Evolutionary conservation across 2,797 vertebrate genomes (phyloP), one percentile per base, ranked within the genome.

Genomic region (Kryptopterus vitreolus): DNA sequence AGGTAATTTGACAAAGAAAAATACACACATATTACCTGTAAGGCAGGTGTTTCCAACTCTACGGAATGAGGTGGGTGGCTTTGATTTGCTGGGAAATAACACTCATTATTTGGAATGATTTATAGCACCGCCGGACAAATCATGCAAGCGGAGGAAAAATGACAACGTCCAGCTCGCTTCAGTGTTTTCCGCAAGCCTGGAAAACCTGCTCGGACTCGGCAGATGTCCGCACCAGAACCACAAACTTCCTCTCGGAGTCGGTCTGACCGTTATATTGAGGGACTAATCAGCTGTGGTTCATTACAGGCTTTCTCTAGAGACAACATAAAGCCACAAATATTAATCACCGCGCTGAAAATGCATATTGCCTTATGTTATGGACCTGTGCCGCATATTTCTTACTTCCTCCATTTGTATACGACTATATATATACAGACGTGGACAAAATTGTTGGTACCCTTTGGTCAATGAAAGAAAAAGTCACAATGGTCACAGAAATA

Each of bases 1-100:
- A 77, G 80, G 74, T 76, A 69, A 76, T 81, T 53, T 57, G 55
- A 76, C 74, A 62, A 81, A 62, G 65, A 63, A 77, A 70, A 71
- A 71, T 62, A 58, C 63, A 31, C 55, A 53, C 35, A 46, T 72
- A 12, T 59, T 75, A 29, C 38, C 4, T 59, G 33, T 46, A 29
- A 75, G 55, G 55, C 35, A 4, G 20, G 24, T 15, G n/a, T 59
- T 59, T 46, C 55, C 29, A 29, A 59, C 72, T 46, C 46, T 75
- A 46, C 59, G n/a, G 16, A 74, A 59, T 26, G 35, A 29, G n/a
- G 72, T 20, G 20, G 70, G 4, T 43, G 33, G n/a, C 43, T 58
- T 24, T n/a, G 22, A 26, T 58, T 46, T 29, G n/a, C 33, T 12
- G 5, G 24, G 69, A 22, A 22, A 15, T 38, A 57, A 38, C 35